phyloP scores from a whole-genome alignment of 2,797 vertebrate species.

The Lutjanus argentimaculatus region DNA sequence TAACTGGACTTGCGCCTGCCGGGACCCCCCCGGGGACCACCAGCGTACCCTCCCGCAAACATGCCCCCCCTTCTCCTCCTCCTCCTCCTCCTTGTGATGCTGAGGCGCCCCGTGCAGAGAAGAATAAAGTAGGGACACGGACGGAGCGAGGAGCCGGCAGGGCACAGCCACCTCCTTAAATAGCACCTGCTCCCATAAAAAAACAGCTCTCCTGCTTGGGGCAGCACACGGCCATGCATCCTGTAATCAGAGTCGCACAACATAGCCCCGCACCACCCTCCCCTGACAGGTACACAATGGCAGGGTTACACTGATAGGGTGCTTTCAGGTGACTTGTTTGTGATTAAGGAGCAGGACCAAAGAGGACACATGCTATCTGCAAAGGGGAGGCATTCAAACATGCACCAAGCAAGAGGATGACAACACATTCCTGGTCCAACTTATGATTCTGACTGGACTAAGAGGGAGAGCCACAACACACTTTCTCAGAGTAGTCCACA shows the following conservation, averaged over 20 bases:
- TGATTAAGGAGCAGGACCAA: constrained; percentile 74
- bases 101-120: constrained; percentile 65
- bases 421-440: constrained; percentile 21
- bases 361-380: constrained; percentile 72
- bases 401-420: constrained; percentile 69
- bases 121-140: constrained; percentile 63
- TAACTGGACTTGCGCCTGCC: constrained; percentile 79
- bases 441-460: constrained; percentile 15
- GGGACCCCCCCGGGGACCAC: constrained; percentile 68
- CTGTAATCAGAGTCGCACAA: constrained; percentile 87
- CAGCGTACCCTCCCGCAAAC: constrained; percentile 84
- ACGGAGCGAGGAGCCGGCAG: constrained; percentile 67
- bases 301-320: constrained; percentile 79
- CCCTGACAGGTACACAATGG: constrained; percentile 80
- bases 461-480: constrained; percentile 23
- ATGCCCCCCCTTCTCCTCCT: constrained; percentile 64
- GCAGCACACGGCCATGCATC: constrained; percentile 84
- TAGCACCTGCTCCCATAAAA: constrained; percentile 81
- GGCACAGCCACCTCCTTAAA: constrained; percentile 85
- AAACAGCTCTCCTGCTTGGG: constrained; percentile 71
- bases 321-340: constrained; percentile 81
- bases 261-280: constrained; percentile 72
- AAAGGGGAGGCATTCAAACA: constrained; percentile 74
- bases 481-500: constrained; percentile 21
- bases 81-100: constrained; percentile 51